Conservation (phyloP, 2,888 invertebrate species). For the Drosophila maculinotata region DNA sequence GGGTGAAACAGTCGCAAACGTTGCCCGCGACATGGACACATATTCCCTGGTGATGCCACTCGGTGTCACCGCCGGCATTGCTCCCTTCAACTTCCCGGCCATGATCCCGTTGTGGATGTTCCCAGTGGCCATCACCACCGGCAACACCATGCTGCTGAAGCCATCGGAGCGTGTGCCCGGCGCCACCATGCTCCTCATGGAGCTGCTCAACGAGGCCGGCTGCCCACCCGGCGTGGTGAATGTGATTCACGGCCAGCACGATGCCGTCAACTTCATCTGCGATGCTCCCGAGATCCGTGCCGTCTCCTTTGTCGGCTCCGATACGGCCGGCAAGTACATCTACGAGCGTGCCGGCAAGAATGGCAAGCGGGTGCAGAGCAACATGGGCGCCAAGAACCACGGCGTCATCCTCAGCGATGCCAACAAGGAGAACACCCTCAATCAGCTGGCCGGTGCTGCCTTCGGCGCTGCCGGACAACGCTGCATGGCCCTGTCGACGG, state of each 20-base stretch:
- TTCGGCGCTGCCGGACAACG: constrained; percentile 99
- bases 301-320: constrained; percentile 99
- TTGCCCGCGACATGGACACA: constrained; percentile 98
- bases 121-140: constrained; percentile 94
- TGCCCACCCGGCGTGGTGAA: constrained; percentile 98
- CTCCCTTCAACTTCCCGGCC: constrained; percentile 99
- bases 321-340: constrained; percentile 97
- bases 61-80: constrained; percentile 95
- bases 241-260: constrained; percentile 97
- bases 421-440: constrained; percentile 97
- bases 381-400: constrained; percentile 99
- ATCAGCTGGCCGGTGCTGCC: constrained; percentile 96
- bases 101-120: constrained; percentile 99
- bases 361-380: constrained; percentile 98
- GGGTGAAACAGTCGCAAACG: constrained; percentile 94
- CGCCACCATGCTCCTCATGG: constrained; percentile 97
- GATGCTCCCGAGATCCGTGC: constrained; percentile 98
- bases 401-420: constrained; percentile 98
- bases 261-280: constrained; percentile 98
- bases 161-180: constrained; percentile 99
- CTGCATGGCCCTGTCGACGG: constrained; percentile 97
- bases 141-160: constrained; percentile 97
- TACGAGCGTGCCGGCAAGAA: constrained; percentile 95
- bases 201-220: constrained; percentile 96
- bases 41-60: constrained; percentile 95